These are phyloP conservation scores for Budorcas taxicolor DNA, from an alignment of 2,113 vertebrate genomes.

Conservation along the genomic window DNA sequence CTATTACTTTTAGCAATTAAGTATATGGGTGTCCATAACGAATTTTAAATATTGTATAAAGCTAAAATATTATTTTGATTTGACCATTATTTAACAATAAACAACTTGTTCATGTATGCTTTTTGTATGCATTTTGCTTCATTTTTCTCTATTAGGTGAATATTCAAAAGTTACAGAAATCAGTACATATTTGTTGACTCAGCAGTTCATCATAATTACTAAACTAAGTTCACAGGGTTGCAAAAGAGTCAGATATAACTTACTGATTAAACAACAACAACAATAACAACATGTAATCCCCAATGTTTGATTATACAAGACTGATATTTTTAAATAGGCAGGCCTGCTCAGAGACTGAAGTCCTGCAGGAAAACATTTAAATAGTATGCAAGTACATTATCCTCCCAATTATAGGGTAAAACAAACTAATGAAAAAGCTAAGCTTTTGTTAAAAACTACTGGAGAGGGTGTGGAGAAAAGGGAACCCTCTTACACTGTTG, in stretches of 20 bases:
- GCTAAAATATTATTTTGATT: not conserved
- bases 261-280: not conserved
- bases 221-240: accelerated
- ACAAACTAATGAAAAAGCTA: not conserved
- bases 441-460: not conserved
- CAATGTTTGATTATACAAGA: not conserved
- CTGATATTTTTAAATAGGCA: not conserved
- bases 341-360: not conserved
- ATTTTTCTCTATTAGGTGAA: not conserved
- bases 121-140: not conserved
- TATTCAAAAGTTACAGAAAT: not conserved
- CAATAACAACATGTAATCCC: not conserved
- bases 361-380: not conserved
- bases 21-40: not conserved
- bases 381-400: not conserved
- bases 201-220: not conserved
- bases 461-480: no score
- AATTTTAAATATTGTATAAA: not conserved
- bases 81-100: not conserved
- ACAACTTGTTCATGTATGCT: not conserved
- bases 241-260: not conserved
- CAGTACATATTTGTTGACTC: not conserved
- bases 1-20: not conserved
- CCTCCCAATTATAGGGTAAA: not conserved
- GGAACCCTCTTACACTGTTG: no score